These are phyloP conservation scores for Selenia dentaria DNA, from an alignment of 2,888 invertebrate genomes.

Conservation along the genomic window DNA sequence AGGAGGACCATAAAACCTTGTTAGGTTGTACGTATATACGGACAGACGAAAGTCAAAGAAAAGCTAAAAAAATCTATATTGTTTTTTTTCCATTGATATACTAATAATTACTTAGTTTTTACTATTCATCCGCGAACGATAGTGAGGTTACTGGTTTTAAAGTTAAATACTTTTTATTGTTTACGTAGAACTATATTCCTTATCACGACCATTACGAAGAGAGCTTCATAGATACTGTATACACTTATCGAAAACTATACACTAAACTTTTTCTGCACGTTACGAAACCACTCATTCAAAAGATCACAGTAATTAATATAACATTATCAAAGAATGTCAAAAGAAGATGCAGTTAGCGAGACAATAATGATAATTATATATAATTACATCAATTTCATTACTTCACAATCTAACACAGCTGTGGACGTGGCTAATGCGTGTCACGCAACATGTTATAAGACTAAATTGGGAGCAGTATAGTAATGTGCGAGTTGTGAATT, in stretches of 20 bases:
- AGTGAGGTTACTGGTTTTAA: too few relatives aligned
- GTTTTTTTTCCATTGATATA: too few relatives aligned
- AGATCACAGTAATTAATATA: conserved; percentile 20
- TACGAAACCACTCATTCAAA: conserved; percentile 2
- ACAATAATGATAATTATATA: conserved; percentile 26
- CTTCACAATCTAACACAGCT: conserved; percentile 17
- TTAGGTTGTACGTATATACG: too few relatives aligned
- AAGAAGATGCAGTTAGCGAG: conserved; percentile 18
- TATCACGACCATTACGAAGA: too few relatives aligned
- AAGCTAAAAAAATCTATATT: too few relatives aligned
- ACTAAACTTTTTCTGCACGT: not conserved
- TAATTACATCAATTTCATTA: conserved; percentile 25
- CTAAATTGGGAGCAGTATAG: conserved; percentile 36
- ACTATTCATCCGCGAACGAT: too few relatives aligned
- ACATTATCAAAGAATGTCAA: conserved; percentile 19
- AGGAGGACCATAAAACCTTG: too few relatives aligned
- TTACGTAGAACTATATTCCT: too few relatives aligned
- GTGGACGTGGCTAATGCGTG: conserved; percentile 38
- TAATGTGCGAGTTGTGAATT: conserved; percentile 22
- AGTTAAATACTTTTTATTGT: too few relatives aligned
- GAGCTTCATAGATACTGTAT: too few relatives aligned
- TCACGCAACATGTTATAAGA: conserved; percentile 44
- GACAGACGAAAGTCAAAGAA: too few relatives aligned
- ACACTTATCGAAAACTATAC: not conserved
- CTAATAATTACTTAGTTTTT: too few relatives aligned